Base-by-base conservation (phyloP, 2,113 vertebrate genomes). In the Baryphthengus martii region DNA sequence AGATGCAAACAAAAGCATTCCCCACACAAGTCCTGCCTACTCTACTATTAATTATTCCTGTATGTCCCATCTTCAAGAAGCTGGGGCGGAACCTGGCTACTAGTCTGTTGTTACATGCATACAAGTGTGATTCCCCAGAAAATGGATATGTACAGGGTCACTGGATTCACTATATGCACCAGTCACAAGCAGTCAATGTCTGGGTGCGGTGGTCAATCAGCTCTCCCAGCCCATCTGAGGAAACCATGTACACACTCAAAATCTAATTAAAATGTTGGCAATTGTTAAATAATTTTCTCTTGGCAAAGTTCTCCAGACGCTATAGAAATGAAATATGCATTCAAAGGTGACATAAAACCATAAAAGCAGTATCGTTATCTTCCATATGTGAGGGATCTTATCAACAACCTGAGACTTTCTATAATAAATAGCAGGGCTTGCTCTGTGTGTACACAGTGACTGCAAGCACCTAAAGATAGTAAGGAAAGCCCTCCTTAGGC, bases 401-500 rank as follows among this genome's bases (percentile, higher is more conserved):
- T 17, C 56, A 74, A 52, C 1, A 2, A 74, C 47, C 26, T 59
- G 53, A 52, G 81, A 39, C 37, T 49, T 88, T 95, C 73, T 75
- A 17, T 52, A 72, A 81, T 73, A 87, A 82, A 79, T 29, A 84
- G 16, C 40, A 70, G 40, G 40, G 61, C 85, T 86, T 91, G 65
- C 39, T 53, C 28, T 92, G 74, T 55, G 74, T 55, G 49, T 49
- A 49, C 52, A 61, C 7, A 75, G 40, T 65, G 33, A 37, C 44
- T 89, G 56, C 37, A 75, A 92, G 10, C 28, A 19, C 68, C 89
- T 89, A 95, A 97, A 95, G 81, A 91, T 91, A 96, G 95, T 92
- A 85, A 87, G 63, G 21, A 85, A 79, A 78, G n/a, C 49, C 61
- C 58, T 87, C 61, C 74, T 87, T n/a, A 85, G 71, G 35, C 89